Percentiles rank a stretch among this genome's conserved stretches.
phyloP scores from a whole-genome alignment of 2,797 vertebrate species.

The Ctenopoma multispine region DNA sequence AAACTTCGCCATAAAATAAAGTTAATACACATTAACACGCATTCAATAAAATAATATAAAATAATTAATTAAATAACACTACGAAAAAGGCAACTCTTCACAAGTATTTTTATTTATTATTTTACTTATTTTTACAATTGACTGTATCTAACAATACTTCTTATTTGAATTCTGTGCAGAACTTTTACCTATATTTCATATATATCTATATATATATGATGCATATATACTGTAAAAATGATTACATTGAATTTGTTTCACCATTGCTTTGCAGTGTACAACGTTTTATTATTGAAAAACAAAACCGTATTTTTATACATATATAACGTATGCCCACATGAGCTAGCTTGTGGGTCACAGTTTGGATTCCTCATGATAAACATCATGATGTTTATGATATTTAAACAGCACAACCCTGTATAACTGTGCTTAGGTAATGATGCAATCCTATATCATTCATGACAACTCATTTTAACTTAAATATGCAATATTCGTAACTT shows the following conservation, averaged over 20 bases:
- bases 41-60: neutral
- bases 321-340: neutral
- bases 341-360: neutral
- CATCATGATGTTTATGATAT: no score
- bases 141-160: neutral
- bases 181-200: no score
- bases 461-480: neutral
- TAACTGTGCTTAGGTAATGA: neutral
- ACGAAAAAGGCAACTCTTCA: neutral
- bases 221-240: no score
- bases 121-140: neutral
- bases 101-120: neutral
- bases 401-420: neutral
- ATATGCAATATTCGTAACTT: slow-evolving; percentile 1
- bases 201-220: no score
- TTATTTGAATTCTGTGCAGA: no score
- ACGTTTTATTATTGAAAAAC: no score
- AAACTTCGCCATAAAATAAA: neutral
- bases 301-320: no score
- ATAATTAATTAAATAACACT: neutral
- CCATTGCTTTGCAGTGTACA: neutral
- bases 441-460: neutral
- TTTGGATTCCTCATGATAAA: neutral
- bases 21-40: neutral
- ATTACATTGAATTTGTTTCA: neutral